phyloP scores from a whole-genome alignment of 2,888 invertebrate species.

The Nemurella pictetii region DNA sequence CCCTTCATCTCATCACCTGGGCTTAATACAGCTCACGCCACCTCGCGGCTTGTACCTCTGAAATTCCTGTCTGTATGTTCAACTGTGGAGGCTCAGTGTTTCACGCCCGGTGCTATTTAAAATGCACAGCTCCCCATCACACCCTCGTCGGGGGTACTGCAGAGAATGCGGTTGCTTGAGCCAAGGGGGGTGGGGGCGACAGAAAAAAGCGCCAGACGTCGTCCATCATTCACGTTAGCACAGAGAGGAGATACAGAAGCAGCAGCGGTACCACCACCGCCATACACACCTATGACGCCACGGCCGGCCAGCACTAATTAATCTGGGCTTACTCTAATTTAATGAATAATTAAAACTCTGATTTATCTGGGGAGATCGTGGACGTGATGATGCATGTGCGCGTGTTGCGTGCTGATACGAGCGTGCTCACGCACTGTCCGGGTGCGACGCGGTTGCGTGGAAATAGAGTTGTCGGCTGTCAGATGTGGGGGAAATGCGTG shows the following conservation, averaged over 20 bases:
- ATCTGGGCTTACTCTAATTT: conserved; percentile 22
- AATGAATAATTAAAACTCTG: conserved; percentile 29
- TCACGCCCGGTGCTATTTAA: not conserved
- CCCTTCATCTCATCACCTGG: not conserved
- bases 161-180: not conserved
- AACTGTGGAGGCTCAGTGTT: too few relatives aligned
- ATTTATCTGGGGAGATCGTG: conserved; percentile 26
- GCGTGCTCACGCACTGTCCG: not conserved
- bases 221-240: not conserved
- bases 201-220: not conserved
- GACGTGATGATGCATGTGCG: not conserved
- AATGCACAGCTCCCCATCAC: not conserved
- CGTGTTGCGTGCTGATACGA: not conserved
- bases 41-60: not conserved
- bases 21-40: not conserved
- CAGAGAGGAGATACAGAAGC: not conserved
- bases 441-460: not conserved
- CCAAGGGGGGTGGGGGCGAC: not conserved
- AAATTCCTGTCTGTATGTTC: too few relatives aligned
- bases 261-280: not conserved
- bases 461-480: not conserved
- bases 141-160: not conserved
- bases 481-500: not conserved
- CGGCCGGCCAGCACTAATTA: not conserved
- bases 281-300: not conserved